phyloP scores from a whole-genome alignment of 2,888 invertebrate species.

The Lasius fuliginosus region DNA sequence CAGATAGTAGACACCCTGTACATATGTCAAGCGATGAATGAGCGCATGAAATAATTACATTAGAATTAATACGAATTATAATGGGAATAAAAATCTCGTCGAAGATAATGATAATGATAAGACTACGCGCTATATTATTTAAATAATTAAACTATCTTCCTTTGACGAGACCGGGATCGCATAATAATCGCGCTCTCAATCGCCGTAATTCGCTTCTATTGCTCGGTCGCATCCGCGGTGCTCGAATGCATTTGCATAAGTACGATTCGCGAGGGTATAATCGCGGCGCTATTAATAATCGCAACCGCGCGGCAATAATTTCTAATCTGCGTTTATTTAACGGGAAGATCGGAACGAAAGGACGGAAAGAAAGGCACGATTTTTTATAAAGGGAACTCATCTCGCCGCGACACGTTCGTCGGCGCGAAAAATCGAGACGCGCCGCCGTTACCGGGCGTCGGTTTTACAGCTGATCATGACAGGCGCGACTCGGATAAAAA shows the following conservation, averaged over 20 bases:
- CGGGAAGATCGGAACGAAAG: constrained; percentile 20
- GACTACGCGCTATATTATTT: neutral
- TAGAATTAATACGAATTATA: neutral
- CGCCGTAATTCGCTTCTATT: constrained; percentile 19
- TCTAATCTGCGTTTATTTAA: constrained; percentile 56
- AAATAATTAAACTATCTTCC: constrained; percentile 5
- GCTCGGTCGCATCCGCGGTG: neutral
- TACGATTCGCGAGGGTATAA: constrained; percentile 4
- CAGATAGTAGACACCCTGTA: too few species aligned
- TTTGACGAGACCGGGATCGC: neutral
- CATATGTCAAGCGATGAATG: neutral
- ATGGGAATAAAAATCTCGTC: neutral
- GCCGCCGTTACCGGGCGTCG: constrained; percentile 3
- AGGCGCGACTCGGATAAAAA: constrained; percentile 3
- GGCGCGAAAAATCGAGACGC: constrained; percentile 50
- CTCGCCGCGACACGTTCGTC: constrained; percentile 52
- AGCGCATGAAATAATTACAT: neutral
- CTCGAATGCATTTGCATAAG: constrained; percentile 39
- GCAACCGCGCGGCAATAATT: constrained; percentile 14
- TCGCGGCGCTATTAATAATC: constrained; percentile 41
- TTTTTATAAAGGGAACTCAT: constrained; percentile 68
- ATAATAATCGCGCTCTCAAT: constrained; percentile 4
- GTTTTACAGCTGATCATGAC: constrained; percentile 31
- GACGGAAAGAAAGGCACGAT: constrained; percentile 7
- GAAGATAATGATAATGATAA: neutral